phyloP scores from a whole-genome alignment of 2,888 invertebrate species.

The Diarsia dahlii region DNA sequence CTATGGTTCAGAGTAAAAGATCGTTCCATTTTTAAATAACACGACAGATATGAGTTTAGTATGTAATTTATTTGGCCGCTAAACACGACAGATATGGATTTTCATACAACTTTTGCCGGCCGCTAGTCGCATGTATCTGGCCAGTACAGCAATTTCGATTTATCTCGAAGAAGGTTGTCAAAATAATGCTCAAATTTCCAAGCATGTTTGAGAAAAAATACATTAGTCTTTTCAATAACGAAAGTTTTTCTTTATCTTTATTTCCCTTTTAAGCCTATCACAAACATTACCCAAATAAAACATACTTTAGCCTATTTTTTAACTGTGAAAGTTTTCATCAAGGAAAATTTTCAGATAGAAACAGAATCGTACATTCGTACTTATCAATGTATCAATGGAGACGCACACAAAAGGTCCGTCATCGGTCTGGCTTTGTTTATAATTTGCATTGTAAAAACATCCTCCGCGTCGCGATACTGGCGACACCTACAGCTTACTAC shows the following conservation, averaged over 20 bases:
- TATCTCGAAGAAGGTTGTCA: too few relatives aligned
- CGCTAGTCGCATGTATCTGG: too few relatives aligned
- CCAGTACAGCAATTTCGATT: too few relatives aligned
- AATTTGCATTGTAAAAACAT: slow-evolving; percentile 87
- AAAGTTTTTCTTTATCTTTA: not conserved
- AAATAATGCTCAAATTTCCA: too few relatives aligned
- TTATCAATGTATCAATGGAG: slow-evolving; percentile 69
- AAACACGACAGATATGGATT: too few relatives aligned
- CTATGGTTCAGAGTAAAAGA: too few relatives aligned
- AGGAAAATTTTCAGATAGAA: not conserved
- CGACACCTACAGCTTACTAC: slow-evolving; percentile 79
- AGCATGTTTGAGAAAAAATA: too few relatives aligned
- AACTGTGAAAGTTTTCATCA: not conserved
- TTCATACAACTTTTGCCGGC: too few relatives aligned
- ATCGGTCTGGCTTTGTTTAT: slow-evolving; percentile 84
- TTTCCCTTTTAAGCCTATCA: not conserved
- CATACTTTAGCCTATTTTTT: not conserved
- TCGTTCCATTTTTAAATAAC: too few relatives aligned
- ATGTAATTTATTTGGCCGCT: too few relatives aligned
- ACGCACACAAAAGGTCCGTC: slow-evolving; percentile 77
- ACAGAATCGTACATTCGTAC: slow-evolving; percentile 17
- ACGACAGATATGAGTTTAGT: too few relatives aligned
- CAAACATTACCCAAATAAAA: not conserved
- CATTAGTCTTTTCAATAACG: too few relatives aligned
- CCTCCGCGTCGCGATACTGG: slow-evolving; percentile 80